A percentile compares a stretch with the other conserved stretches of the same genome.
These are phyloP conservation scores for Plutella xylostella DNA, from an alignment of 2,888 invertebrate genomes.

Conservation along the genomic window DNA sequence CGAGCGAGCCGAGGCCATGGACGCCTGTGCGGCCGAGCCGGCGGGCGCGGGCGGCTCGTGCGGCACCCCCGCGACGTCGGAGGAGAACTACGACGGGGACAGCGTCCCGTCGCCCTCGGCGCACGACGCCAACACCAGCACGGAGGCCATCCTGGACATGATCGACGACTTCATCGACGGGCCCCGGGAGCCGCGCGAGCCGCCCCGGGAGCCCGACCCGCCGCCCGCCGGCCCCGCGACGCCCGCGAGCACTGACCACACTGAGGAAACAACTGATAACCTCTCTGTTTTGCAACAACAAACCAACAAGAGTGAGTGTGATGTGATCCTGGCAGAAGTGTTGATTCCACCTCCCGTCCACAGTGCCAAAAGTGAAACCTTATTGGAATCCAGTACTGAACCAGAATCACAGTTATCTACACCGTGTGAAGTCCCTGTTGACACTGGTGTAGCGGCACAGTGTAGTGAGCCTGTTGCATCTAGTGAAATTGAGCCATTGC, in stretches of 20 bases:
- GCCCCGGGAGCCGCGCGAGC: conserved; percentile 25
- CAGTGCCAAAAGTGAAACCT: conserved; percentile 31
- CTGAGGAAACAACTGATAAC: neutral
- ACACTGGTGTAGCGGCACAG: no score
- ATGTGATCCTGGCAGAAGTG: no score
- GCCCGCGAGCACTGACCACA: neutral
- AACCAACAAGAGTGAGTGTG: neutral
- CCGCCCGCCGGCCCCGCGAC: neutral
- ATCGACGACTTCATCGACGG: conserved; percentile 65
- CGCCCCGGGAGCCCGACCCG: neutral
- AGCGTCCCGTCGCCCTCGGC: conserved; percentile 59
- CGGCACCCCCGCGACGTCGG: conserved; percentile 53
- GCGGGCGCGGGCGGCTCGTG: conserved; percentile 40
- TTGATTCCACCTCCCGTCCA: conserved; percentile 21
- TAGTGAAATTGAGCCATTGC: no score
- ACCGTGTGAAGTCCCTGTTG: conserved; percentile 21
- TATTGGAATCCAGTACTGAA: conserved; percentile 19
- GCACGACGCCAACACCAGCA: conserved; percentile 60
- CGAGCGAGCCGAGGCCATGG: conserved; percentile 50
- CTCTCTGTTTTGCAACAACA: neutral
- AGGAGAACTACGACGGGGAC: conserved; percentile 59
- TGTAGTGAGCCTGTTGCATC: no score
- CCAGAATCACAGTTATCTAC: conserved; percentile 18
- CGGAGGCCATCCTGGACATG: conserved; percentile 65
- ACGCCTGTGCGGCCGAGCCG: conserved; percentile 47